These are phyloP conservation scores for Anoncus sp. DNA, from an alignment of 2,888 invertebrate species.

Conservation along the genomic window DNA sequence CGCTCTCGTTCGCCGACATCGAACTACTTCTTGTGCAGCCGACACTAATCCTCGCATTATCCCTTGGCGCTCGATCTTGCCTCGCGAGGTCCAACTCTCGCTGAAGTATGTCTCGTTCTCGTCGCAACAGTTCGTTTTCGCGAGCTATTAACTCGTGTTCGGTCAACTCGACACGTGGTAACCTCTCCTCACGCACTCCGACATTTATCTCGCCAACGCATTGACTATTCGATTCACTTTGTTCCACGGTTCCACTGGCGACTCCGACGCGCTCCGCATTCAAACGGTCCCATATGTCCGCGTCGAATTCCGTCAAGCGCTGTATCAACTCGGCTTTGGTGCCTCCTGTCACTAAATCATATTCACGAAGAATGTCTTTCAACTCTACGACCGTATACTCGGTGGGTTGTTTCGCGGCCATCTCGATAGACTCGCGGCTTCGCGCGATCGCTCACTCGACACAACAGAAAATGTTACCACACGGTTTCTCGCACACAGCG, in stretches of 20 bases:
- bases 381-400: constrained; percentile 40
- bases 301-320: constrained; percentile 32
- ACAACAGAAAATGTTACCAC: constrained; percentile 13
- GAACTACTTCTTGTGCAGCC: constrained; percentile 14
- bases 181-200: neutral
- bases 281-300: constrained; percentile 25
- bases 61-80: constrained; percentile 13
- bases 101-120: constrained; percentile 13
- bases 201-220: neutral
- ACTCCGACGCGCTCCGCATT: constrained; percentile 5
- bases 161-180: neutral
- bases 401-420: constrained; percentile 36
- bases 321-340: constrained; percentile 30
- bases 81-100: constrained; percentile 19
- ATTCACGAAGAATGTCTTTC: constrained; percentile 41
- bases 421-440: constrained; percentile 13
- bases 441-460: constrained; percentile 30
- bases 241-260: neutral
- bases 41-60: constrained; percentile 9
- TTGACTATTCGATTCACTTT: neutral
- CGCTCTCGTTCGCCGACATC: constrained; percentile 28
- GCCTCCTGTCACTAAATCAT: constrained; percentile 18
- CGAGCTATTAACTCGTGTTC: constrained; percentile 14
- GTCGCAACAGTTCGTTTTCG: constrained; percentile 18
- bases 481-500: neutral